Conservation (phyloP, 2,797 vertebrate species). For the Yasuhikotakia modesta region DNA sequence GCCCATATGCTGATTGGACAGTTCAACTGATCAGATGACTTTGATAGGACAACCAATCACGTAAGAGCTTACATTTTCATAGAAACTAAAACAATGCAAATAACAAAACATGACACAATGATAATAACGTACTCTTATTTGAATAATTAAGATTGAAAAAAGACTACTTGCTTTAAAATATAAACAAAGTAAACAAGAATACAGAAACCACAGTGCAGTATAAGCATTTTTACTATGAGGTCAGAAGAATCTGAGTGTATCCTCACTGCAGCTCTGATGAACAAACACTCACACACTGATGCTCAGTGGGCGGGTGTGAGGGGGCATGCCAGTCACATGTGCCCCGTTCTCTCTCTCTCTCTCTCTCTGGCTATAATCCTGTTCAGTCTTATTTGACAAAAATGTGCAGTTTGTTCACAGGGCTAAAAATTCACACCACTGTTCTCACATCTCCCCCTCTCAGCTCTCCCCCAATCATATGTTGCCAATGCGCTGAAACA, state of each 20-base stretch:
- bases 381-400: slow-evolving; percentile 24
- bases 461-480: neutral
- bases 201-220: neutral
- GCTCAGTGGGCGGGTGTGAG: slow-evolving; percentile 31
- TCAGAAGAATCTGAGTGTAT: neutral
- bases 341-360: slow-evolving; percentile 35
- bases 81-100: neutral
- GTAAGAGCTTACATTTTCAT: neutral
- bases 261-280: neutral
- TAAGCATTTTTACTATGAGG: neutral
- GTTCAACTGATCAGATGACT: neutral
- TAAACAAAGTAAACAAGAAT: neutral
- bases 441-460: neutral
- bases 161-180: neutral
- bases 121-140: neutral
- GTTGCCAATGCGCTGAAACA: neutral
- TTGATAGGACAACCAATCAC: neutral
- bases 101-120: neutral
- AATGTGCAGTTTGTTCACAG: slow-evolving; percentile 10
- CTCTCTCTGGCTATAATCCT: slow-evolving; percentile 14
- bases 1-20: neutral
- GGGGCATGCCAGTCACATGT: slow-evolving; percentile 30
- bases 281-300: slow-evolving; percentile 24
- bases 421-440: neutral
- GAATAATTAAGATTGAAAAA: neutral